Base-by-base conservation (phyloP, 2,113 vertebrate genomes). In the Sphaerodactylus townsendi region DNA sequence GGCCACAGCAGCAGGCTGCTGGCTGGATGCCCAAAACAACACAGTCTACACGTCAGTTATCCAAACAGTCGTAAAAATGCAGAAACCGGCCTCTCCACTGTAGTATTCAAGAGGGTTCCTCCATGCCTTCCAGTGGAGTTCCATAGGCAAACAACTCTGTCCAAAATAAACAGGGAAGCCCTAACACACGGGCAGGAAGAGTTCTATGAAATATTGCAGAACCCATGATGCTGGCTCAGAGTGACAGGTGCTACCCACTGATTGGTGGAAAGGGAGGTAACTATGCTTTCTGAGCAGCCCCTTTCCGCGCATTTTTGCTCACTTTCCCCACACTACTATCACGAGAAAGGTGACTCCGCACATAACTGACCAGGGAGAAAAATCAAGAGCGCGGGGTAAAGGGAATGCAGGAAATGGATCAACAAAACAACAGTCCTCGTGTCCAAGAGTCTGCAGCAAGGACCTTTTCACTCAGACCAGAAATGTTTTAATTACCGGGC, bases 11-110 rank as follows among this genome's bases (percentile, higher is more conserved):
- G 44, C 1, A 62, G 50, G 44, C 62, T n/a, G 3, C 41, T 71
- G 74, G 66, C 76, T 46, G 50, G 10, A 46, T 71, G 68, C 39
- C 50, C 66, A 84, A 62, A 78, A 84, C 19, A 62, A 78, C 76
- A 84, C 8, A 71, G 66, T 11, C 19, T 70, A 78, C 3, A 39
- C 56, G 39, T 44, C 35, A 78, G 53, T 53, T 46, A 19, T 21
- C 35, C 8, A 44, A 78, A 71, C n/a, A 46, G 39, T 48, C 19
- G 39, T 46, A 70, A 56, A 71, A 71, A 48, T 35, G 65, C 66
- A 71, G 50, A 78, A 78, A 71, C 33, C 72, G 28, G 59, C 25
- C 59, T 28, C 59, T 28, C 23, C 59, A 62, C 3, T 5, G 25
- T 62, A 62, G 21, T 19, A 59, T n/a, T 77, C 28, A 59, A 62